A percentile compares a stretch with the other conserved stretches of the same genome.
Conservation (phyloP, 2,888 invertebrate genomes). For the Napeogenes sylphis region DNA sequence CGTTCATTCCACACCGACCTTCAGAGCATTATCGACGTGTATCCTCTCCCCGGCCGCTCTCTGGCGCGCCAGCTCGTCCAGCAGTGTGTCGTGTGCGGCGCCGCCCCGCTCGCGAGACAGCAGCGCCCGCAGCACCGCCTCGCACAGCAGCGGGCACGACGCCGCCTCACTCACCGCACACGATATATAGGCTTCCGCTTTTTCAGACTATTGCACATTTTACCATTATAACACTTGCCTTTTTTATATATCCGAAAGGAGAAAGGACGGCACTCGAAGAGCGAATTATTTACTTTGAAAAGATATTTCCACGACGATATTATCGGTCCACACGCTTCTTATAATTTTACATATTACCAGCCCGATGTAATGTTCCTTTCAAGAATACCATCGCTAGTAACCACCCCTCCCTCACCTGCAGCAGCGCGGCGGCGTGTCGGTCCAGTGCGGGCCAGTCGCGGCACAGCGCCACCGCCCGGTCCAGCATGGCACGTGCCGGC, state of each 20-base stretch:
- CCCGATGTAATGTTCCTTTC: too few species aligned
- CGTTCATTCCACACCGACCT: conserved; percentile 39
- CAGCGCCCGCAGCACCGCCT: conserved; percentile 39
- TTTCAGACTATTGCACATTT: conserved; percentile 39
- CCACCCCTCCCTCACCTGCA: conserved; percentile 41
- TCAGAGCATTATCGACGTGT: conserved; percentile 68
- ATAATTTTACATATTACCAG: too few species aligned
- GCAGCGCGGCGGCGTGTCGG: conserved; percentile 34
- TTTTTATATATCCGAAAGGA: background rate
- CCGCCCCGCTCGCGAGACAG: conserved; percentile 45
- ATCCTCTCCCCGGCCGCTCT: conserved; percentile 40
- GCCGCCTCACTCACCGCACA: conserved; percentile 27
- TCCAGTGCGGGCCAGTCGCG: conserved; percentile 42
- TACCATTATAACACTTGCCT: too few species aligned
- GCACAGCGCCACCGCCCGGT: conserved; percentile 40
- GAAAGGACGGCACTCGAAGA: too few species aligned
- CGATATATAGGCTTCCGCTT: conserved; percentile 40
- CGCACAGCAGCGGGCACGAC: conserved; percentile 20
- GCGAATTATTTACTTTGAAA: too few species aligned
- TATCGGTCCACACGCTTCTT: too few species aligned
- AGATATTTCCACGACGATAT: too few species aligned
- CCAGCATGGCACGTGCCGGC: conserved; percentile 36
- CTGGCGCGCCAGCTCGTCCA: conserved; percentile 46
- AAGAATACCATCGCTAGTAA: too few species aligned
- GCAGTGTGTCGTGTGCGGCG: conserved; percentile 46